Base-by-base conservation (phyloP, 1,140 invertebrate species). In the Druon quercuslanigerum region DNA sequence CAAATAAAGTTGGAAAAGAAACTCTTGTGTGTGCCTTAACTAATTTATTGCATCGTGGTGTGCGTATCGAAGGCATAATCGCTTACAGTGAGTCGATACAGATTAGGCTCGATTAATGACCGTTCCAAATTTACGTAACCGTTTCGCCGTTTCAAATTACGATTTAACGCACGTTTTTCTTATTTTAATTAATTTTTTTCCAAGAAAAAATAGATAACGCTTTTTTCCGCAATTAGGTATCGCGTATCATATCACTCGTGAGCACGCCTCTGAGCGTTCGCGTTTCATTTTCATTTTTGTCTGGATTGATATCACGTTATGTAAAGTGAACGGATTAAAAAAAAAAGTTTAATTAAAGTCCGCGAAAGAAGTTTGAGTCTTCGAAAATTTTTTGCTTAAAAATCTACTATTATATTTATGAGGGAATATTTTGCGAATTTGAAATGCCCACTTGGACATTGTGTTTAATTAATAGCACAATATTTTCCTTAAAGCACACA, bases 251-350 rank as follows among this genome's bases (percentile, higher is more conserved):
- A 46, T 46, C 40, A 46, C 40, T 46, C 9, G 4, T 46, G 40
- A 46, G 40, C 40, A 9, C 40, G 40, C 40, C 9, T 46, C 9
- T 46, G 8, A 46, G 40, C 40, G 40, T 2, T 79, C 75, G 71
- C 78, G 74, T 77, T 84, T 79, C 81, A 81, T 77, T 76, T 86
- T 87, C 89, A 88, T 88, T 89, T 88, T 89, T 84, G 86, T 78
- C 84, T 87, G 86, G 87, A 89, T 87, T 86, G 87, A 83, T 46
- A 11, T 46, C 9, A 46, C 11, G 40, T 46, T 46, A 46, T 46
- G 40, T 46, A 8, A 46, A 46, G 7, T 9, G 40, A 9, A 46
- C 40, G 8, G 78, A 78, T 75, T 75, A 19, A 52, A 25, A 14
- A 50, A 60, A 78, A 3, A 33, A 33, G 25, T 33, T 33, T 33